Conservation (phyloP, 53 echinoderm and acorn worm species). For the Hippasteria phrygiana region DNA sequence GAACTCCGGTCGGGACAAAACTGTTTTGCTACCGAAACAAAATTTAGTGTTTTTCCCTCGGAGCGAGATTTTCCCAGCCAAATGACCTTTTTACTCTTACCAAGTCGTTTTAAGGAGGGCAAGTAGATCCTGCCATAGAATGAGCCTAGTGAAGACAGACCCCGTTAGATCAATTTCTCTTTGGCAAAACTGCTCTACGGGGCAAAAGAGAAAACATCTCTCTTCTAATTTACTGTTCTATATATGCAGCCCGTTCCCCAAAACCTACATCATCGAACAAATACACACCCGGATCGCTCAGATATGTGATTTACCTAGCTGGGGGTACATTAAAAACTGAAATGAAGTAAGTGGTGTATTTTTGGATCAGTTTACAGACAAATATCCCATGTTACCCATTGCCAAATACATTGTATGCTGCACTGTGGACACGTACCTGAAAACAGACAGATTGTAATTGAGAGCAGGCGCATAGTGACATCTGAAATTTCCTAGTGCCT, state of each 20-base stretch:
- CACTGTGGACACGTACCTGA: neutral
- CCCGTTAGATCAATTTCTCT: neutral
- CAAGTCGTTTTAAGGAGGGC: neutral
- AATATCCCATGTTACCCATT: neutral
- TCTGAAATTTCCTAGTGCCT: conserved; percentile 6
- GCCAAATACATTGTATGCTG: neutral
- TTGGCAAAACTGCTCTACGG: neutral
- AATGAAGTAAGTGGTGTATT: conserved; percentile 2
- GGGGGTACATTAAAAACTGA: neutral
- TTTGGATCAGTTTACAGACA: neutral
- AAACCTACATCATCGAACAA: neutral
- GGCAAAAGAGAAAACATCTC: neutral
- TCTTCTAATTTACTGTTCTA: neutral
- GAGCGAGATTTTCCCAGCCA: neutral
- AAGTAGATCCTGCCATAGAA: neutral
- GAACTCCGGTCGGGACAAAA: neutral
- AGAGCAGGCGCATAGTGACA: neutral
- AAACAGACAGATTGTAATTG: conserved; percentile 6
- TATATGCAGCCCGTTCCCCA: neutral
- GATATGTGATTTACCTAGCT: neutral
- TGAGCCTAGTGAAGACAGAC: neutral
- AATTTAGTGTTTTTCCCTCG: neutral
- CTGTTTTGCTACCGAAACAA: conserved; percentile 11
- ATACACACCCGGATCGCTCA: neutral
- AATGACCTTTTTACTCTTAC: neutral